Evolutionary conservation across 2,888 invertebrate genomes (phyloP).

Genomic region (Tricholauxania praeusta): DNA sequence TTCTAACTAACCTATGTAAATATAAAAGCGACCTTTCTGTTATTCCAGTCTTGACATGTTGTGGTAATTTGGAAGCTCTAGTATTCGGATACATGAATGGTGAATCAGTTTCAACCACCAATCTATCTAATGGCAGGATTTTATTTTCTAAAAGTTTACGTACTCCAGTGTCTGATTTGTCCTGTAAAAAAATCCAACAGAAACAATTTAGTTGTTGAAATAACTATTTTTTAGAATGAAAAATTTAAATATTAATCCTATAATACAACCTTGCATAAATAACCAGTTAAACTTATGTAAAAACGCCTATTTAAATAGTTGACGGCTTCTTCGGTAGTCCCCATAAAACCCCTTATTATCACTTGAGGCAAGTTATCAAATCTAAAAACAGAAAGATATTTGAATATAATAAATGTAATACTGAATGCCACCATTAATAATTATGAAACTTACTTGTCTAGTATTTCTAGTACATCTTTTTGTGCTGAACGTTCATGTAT

Average conservation of each 20-base stretch:
- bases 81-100: slow-evolving; percentile 98
- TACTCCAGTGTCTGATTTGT: slow-evolving; percentile 92
- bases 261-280: slow-evolving; percentile 63
- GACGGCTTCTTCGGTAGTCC: slow-evolving; percentile 85
- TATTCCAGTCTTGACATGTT: slow-evolving; percentile 87
- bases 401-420: not conserved
- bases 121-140: slow-evolving; percentile 83
- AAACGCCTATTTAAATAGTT: slow-evolving; percentile 87
- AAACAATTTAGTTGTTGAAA: not conserved
- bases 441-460: slow-evolving; percentile 67
- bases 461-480: slow-evolving; percentile 83
- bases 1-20: slow-evolving; percentile 62
- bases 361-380: slow-evolving; percentile 77
- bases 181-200: slow-evolving; percentile 68
- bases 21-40: slow-evolving; percentile 79
- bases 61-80: slow-evolving; percentile 89
- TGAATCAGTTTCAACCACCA: slow-evolving; percentile 92
- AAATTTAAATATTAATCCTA: not conserved
- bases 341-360: slow-evolving; percentile 92
- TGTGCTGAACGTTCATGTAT: slow-evolving; percentile 95
- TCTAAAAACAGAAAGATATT: slow-evolving; percentile 50
- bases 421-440: not conserved
- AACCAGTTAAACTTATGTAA: slow-evolving; percentile 86
- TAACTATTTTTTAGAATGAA: not conserved
- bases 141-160: slow-evolving; percentile 85